A percentile compares a stretch with the other conserved stretches of the same genome.
Conservation (phyloP, 2,888 invertebrate genomes). For the Drosophila quasianomalipes region DNA sequence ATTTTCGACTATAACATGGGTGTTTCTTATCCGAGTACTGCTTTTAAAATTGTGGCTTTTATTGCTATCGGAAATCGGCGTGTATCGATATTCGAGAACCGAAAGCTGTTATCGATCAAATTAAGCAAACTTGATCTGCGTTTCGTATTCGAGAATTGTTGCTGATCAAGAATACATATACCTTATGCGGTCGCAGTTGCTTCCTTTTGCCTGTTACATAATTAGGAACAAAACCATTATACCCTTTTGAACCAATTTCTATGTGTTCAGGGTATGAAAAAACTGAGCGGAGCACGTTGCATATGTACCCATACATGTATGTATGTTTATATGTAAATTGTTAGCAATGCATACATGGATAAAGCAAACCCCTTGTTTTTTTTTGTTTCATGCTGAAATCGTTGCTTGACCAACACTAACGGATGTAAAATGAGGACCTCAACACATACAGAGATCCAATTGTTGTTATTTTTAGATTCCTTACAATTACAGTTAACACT, state of each 20-base stretch:
- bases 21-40: background rate
- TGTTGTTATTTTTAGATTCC: no score
- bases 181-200: background rate
- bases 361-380: slow-evolving; percentile 34
- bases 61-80: background rate
- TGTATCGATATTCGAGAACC: background rate
- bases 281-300: slow-evolving; percentile 5
- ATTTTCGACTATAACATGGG: background rate
- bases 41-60: background rate
- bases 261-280: background rate
- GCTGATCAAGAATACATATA: background rate
- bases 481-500: no score
- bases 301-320: slow-evolving; percentile 3
- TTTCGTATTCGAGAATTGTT: background rate
- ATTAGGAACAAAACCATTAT: background rate
- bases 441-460: no score
- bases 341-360: slow-evolving; percentile 64
- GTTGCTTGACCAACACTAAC: slow-evolving; percentile 52
- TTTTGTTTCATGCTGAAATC: slow-evolving; percentile 44
- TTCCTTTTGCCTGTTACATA: background rate
- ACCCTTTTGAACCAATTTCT: background rate
- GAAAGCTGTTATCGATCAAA: background rate
- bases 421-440: slow-evolving; percentile 50
- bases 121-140: background rate
- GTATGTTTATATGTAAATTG: slow-evolving; percentile 46